A percentile compares a stretch with the other conserved stretches of the same genome.
Conservation (phyloP, 2,888 invertebrate species). For the Miltochrista miniata region DNA sequence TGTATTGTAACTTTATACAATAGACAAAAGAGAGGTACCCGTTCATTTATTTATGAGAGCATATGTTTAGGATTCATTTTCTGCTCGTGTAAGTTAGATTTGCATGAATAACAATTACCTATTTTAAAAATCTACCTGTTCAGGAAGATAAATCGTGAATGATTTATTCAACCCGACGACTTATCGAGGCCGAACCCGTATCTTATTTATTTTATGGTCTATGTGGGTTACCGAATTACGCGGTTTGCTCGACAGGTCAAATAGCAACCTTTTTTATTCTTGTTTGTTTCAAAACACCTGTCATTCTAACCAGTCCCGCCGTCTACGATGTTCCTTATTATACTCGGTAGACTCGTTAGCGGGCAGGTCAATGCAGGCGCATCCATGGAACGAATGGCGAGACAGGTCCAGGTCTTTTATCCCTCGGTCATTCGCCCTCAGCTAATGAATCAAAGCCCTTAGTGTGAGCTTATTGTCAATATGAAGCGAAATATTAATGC, state of each 20-base stretch:
- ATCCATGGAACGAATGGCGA: conserved; percentile 70
- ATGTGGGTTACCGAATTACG: conserved; percentile 66
- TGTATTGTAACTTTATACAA: conserved; percentile 52
- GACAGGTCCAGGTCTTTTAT: conserved; percentile 76
- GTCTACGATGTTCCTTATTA: conserved; percentile 71
- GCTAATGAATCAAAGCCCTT: conserved; percentile 78
- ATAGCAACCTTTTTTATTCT: conserved; percentile 49
- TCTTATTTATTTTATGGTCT: conserved; percentile 59
- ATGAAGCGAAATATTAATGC: conserved; percentile 72
- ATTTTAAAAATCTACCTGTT: conserved; percentile 77
- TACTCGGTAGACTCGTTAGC: conserved; percentile 73
- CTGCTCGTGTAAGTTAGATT: conserved; percentile 76
- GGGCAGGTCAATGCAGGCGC: conserved; percentile 70
- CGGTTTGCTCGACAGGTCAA: conserved; percentile 49
- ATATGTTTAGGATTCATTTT: conserved; percentile 75
- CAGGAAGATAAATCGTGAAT: conserved; percentile 69
- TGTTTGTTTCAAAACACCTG: conserved; percentile 47
- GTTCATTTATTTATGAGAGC: conserved; percentile 72
- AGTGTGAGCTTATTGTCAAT: conserved; percentile 74
- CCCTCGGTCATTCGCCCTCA: conserved; percentile 71
- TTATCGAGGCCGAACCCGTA: conserved; percentile 64
- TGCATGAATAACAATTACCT: conserved; percentile 78
- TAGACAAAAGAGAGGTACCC: conserved; percentile 44
- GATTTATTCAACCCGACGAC: conserved; percentile 68
- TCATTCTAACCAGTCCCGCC: conserved; percentile 61